phyloP scores from a whole-genome alignment of 2,888 invertebrate genomes.

The Dynastes hyllus region DNA sequence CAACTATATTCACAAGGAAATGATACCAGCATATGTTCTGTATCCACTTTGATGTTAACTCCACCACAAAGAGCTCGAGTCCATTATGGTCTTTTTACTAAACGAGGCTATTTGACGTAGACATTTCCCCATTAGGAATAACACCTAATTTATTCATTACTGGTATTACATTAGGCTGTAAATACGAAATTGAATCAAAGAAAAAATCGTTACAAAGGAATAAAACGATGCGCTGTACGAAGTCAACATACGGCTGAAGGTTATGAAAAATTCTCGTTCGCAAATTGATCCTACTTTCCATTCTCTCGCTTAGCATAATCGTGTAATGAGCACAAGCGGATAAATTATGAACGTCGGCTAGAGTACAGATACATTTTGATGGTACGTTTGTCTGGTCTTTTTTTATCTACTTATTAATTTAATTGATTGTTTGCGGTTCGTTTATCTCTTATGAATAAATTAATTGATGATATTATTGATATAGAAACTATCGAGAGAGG shows the following conservation, averaged over 20 bases:
- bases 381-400: conserved; percentile 34
- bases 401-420: conserved; percentile 29
- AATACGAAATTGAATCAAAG: no score
- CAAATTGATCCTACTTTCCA: conserved; percentile 42
- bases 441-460: conserved; percentile 36
- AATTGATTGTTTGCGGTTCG: conserved; percentile 41
- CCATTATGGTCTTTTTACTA: no score
- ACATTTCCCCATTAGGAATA: no score
- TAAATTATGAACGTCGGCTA: conserved; percentile 22
- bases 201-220: no score
- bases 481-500: conserved; percentile 32
- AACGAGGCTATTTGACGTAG: no score
- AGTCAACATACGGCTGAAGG: conserved; percentile 36
- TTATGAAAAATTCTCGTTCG: conserved; percentile 40
- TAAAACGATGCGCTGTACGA: neutral
- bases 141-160: no score
- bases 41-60: no score
- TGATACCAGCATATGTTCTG: no score
- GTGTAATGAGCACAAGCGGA: conserved; percentile 44
- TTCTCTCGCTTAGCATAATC: conserved; percentile 45
- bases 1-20: no score
- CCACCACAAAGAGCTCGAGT: no score
- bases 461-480: conserved; percentile 30
- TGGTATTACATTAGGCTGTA: no score
- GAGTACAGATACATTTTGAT: conserved; percentile 11